A percentile compares a stretch with the other conserved stretches of the same genome.
These are phyloP conservation scores for Pemphredon lugubris DNA, from an alignment of 2,888 invertebrate genomes.

Conservation along the genomic window DNA sequence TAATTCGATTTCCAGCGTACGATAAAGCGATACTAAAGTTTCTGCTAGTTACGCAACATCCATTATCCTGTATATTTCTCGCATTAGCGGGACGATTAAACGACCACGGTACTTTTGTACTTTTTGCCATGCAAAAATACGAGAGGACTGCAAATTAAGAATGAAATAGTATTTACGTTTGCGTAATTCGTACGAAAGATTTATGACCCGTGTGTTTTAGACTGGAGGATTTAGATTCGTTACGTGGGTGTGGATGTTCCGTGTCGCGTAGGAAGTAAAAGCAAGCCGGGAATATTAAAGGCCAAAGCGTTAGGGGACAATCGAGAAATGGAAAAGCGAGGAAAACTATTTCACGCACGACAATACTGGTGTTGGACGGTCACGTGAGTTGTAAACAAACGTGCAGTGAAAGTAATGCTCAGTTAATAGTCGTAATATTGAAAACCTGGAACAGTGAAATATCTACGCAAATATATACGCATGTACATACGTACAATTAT, in stretches of 20 bases:
- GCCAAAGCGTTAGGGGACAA: not conserved
- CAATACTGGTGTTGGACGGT: constrained; percentile 21
- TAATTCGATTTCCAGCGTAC: constrained; percentile 29
- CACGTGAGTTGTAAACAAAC: constrained; percentile 48
- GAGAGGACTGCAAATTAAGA: too few relatives aligned
- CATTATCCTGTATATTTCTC: not conserved
- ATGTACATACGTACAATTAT: not conserved
- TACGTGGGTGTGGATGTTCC: not conserved
- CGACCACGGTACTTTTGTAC: too few relatives aligned
- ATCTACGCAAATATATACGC: not conserved
- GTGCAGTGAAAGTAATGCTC: constrained; percentile 38
- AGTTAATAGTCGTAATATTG: constrained; percentile 10
- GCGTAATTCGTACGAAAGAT: too few relatives aligned
- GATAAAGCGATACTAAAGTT: constrained; percentile 22
- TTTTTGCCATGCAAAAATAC: too few relatives aligned
- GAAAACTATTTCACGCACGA: constrained; percentile 21
- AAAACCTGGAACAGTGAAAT: too few relatives aligned
- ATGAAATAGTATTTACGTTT: too few relatives aligned
- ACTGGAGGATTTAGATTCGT: not conserved
- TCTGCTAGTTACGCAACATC: constrained; percentile 18
- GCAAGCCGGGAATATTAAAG: constrained; percentile 12
- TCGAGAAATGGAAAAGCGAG: constrained; percentile 24
- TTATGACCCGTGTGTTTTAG: not conserved
- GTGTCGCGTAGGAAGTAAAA: not conserved
- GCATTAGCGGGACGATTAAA: too few relatives aligned